phyloP scores from a whole-genome alignment of 2,113 vertebrate genomes.

The Aramus guarauna region DNA sequence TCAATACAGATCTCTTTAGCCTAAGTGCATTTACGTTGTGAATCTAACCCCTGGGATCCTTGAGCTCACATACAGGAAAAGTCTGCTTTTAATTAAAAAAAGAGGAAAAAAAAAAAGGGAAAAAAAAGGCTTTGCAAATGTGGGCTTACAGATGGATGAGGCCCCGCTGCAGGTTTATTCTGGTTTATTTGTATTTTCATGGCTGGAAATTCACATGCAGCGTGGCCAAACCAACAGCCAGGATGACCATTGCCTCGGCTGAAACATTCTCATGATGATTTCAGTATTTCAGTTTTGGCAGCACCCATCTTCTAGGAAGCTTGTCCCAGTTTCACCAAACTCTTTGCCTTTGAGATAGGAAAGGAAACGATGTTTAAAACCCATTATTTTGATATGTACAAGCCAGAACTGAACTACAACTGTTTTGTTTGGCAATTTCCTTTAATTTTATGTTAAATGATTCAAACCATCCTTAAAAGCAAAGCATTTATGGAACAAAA shows the following conservation, averaged over 20 bases:
- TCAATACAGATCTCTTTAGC: conserved; percentile 43
- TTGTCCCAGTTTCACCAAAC: neutral
- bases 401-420: conserved; percentile 34
- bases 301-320: neutral
- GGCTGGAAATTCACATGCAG: neutral
- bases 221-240: neutral
- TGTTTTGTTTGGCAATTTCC: conserved; percentile 24
- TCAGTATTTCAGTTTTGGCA: neutral
- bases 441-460: conserved; percentile 51
- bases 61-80: conserved; percentile 11
- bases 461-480: conserved; percentile 25
- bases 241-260: neutral
- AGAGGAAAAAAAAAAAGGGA: neutral
- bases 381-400: neutral
- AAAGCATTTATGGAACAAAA: conserved; percentile 43
- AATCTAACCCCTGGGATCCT: conserved; percentile 42
- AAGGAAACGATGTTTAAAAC: neutral
- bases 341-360: neutral
- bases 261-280: neutral
- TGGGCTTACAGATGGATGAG: neutral
- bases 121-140: neutral
- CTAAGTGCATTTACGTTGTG: conserved; percentile 37
- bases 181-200: neutral
- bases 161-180: neutral
- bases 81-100: conserved; percentile 49